Conservation (phyloP, 2,113 vertebrate species). For the Apteryx owenii region DNA sequence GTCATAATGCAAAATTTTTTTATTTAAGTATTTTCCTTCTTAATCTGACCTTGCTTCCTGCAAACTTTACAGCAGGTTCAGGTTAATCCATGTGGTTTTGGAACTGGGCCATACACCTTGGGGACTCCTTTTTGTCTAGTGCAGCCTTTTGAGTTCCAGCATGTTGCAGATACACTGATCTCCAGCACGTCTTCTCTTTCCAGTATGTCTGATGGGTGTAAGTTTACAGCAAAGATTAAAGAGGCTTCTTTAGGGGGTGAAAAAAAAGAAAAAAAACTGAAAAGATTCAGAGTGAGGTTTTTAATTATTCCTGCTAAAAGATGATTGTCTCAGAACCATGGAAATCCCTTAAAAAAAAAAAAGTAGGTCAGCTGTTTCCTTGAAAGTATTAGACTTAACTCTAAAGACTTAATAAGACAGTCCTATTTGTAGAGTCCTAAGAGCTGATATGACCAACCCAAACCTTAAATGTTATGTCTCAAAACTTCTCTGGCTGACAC, state of each 20-base stretch:
- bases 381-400: not conserved
- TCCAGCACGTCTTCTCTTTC: not conserved
- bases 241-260: not conserved
- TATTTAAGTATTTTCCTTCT: not conserved
- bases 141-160: not conserved
- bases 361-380: constrained; percentile 3
- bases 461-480: not conserved
- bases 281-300: not conserved
- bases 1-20: not conserved
- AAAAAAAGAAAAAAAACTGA: not conserved
- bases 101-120: not conserved
- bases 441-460: not conserved
- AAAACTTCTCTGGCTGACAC: not conserved
- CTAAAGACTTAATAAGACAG: not conserved
- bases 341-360: not conserved
- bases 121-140: not conserved
- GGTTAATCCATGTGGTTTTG: not conserved
- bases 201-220: not conserved
- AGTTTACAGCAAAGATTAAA: not conserved
- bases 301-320: not conserved
- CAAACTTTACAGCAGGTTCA: not conserved
- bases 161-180: not conserved
- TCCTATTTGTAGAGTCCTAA: not conserved
- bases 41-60: not conserved
- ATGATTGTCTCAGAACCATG: not conserved